Evolutionary conservation across 1,140 invertebrate genomes (phyloP).

Genomic region (Zaprionus tsacasi): DNA sequence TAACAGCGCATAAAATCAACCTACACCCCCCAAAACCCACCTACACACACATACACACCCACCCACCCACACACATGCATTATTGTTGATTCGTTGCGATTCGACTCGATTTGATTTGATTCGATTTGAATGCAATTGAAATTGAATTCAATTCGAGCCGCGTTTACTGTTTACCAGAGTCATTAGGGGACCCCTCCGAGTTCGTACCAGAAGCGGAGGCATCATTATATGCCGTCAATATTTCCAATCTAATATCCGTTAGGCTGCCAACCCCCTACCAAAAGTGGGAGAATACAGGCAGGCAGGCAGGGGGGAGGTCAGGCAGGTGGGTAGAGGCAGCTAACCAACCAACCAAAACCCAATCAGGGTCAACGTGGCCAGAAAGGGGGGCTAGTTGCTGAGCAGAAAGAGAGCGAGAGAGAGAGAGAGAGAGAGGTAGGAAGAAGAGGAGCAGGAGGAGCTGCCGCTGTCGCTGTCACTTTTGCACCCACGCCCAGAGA

Average conservation of each 20-base stretch:
- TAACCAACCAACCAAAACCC: slow-evolving; percentile 63
- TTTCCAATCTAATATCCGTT: slow-evolving; percentile 71
- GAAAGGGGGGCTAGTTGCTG: slow-evolving; percentile 3
- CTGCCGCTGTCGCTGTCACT: slow-evolving; percentile 57
- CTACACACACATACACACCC: slow-evolving; percentile 12
- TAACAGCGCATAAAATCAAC: slow-evolving; percentile 41
- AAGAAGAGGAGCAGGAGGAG: neutral
- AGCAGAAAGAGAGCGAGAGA: neutral
- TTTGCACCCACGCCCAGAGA: slow-evolving; percentile 51
- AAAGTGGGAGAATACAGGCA: neutral
- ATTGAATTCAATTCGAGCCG: slow-evolving; percentile 45
- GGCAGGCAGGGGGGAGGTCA: slow-evolving; percentile 4
- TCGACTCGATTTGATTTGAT: slow-evolving; percentile 40
- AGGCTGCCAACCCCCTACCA: slow-evolving; percentile 7
- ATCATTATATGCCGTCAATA: slow-evolving; percentile 64
- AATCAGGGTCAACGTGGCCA: slow-evolving; percentile 55
- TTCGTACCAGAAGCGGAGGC: slow-evolving; percentile 10
- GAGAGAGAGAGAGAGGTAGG: neutral
- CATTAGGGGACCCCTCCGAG: slow-evolving; percentile 33
- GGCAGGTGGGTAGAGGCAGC: slow-evolving; percentile 5
- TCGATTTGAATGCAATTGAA: slow-evolving; percentile 51
- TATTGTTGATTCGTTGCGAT: slow-evolving; percentile 53
- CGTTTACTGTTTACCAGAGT: slow-evolving; percentile 59
- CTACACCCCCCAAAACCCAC: neutral
- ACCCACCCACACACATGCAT: slow-evolving; percentile 18